These are phyloP conservation scores for Phoxinus dragarum DNA, from an alignment of 2,797 vertebrate genomes.

Conservation along the genomic window DNA sequence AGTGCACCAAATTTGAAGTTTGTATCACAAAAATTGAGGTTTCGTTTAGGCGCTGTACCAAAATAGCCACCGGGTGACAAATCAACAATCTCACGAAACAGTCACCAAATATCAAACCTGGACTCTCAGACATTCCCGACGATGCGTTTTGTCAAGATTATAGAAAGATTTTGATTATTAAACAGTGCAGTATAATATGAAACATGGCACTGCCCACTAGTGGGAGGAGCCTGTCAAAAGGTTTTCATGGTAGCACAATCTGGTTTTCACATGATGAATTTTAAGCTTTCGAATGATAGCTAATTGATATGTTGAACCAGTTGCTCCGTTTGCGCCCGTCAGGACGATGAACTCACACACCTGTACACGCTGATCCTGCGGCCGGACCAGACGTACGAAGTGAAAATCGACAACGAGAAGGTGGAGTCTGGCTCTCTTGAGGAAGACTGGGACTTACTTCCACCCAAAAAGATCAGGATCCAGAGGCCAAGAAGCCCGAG, in stretches of 20 bases:
- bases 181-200: not conserved
- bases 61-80: not conserved
- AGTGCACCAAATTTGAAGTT: not conserved
- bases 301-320: not conserved
- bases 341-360: conserved; percentile 91
- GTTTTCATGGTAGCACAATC: too few relatives aligned
- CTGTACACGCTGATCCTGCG: conserved; percentile 89
- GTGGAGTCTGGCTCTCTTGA: conserved; percentile 88
- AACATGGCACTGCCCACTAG: not conserved
- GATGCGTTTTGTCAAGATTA: too few relatives aligned
- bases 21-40: not conserved
- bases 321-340: not conserved
- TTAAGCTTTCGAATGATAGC: not conserved
- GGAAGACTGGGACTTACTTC: conserved; percentile 92
- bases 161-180: not conserved
- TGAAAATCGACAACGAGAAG: conserved; percentile 88
- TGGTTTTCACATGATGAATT: not conserved
- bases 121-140: not conserved
- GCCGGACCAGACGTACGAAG: conserved; percentile 91
- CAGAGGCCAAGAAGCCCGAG: conserved; percentile 86
- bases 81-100: not conserved
- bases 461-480: conserved; percentile 88
- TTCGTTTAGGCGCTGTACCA: not conserved
- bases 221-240: not conserved
- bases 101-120: not conserved